phyloP scores from a whole-genome alignment of 2,113 vertebrate genomes.

The Calidris pygmaea region DNA sequence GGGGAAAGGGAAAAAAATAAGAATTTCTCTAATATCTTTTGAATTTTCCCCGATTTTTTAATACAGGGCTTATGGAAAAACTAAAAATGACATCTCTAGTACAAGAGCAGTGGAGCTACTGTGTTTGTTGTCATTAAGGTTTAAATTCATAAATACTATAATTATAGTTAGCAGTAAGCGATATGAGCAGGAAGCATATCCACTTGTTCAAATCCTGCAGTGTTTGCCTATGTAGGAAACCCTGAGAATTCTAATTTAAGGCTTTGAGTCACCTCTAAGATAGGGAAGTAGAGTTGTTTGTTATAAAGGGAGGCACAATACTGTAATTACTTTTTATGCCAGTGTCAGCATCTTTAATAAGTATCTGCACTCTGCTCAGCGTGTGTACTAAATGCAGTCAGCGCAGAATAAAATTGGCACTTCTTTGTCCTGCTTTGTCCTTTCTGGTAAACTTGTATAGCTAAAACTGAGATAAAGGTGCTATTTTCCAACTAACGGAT shows the following conservation, averaged over 20 bases:
- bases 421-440: constrained; percentile 31
- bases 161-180: constrained; percentile 7
- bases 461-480: neutral
- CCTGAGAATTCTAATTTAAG: constrained; percentile 56
- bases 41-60: neutral
- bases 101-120: neutral
- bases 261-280: constrained; percentile 51
- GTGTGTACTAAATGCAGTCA: neutral
- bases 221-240: constrained; percentile 16
- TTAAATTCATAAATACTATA: constrained; percentile 50
- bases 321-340: constrained; percentile 64
- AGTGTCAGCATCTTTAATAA: constrained; percentile 59
- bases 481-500: neutral
- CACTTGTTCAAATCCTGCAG: constrained; percentile 31
- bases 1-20: no score
- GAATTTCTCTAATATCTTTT: neutral
- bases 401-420: neutral
- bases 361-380: constrained; percentile 10
- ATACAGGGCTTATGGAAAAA: neutral
- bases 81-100: neutral
- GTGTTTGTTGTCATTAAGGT: constrained; percentile 3
- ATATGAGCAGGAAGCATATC: constrained; percentile 13
- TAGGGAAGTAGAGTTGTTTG: constrained; percentile 13
- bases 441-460: neutral
- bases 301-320: constrained; percentile 44